Base-by-base conservation (phyloP, 2,888 invertebrate species). In the Drosophila meridionalis region DNA sequence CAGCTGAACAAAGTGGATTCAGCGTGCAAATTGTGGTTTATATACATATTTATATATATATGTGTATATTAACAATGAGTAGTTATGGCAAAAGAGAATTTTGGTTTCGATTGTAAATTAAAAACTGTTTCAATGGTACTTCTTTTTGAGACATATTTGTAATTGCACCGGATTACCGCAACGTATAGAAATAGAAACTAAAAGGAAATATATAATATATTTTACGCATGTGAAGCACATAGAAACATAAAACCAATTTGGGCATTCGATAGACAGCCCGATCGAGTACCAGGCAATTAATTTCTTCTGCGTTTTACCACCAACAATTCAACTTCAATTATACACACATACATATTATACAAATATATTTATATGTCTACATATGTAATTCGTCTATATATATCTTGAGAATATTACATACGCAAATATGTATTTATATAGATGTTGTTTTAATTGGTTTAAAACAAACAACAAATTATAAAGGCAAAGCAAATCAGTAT, bases 51-150 rank as follows among this genome's bases (percentile, higher is more conserved):
- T 45, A 63, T 62, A 42, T 40, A 32, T 58, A 50, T 60, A 32
- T 58, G 7, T 45, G n/a, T 56, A 52, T 61, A 30, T 56, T 12
- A 62, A 42, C 32, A 73, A 64, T 64, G 40, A 58, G 52, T 42
- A 69, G 36, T 48, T 59, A 55, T 59, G 47, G 57, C 64, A 75
- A 62, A 58, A 8, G 52, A 12, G 48, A 67, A 53, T 73, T 82
- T 89, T 77, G 88, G 88, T 85, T 87, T 84, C 88, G 57, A 80
- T 67, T 89, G 85, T 85, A 89, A 80, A 89, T 89, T 69, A 73
- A 72, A 60, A 73, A 62, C 30, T 48, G 61, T 70, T 78, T 62
- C 36, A 69, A 65, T 34, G 11, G 14, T 9, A 30, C 45, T 63
- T 40, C 34, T 40, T 28, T 58, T 73, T 53, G 56, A 32, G 60